Conservation (phyloP, 2,888 invertebrate genomes). For the Griposia aprilina region DNA sequence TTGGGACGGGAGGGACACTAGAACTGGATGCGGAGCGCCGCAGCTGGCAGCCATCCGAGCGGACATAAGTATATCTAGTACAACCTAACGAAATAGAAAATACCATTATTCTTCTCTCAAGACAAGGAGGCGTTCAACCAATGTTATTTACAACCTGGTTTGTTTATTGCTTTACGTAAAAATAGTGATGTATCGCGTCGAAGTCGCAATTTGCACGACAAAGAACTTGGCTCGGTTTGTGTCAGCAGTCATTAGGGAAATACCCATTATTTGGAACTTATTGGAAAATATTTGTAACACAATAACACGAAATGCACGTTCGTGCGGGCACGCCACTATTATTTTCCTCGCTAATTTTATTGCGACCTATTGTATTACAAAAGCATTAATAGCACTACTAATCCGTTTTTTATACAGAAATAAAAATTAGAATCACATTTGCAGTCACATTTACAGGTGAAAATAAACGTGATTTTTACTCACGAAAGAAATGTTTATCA, state of each 20-base stretch:
- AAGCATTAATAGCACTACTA: constrained; percentile 57
- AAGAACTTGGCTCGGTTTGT: constrained; percentile 58
- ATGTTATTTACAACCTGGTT: constrained; percentile 87
- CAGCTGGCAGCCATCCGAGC: constrained; percentile 89
- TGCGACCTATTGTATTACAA: constrained; percentile 62
- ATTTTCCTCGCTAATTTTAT: constrained; percentile 63
- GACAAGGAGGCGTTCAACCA: constrained; percentile 89
- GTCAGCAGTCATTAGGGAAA: constrained; percentile 56
- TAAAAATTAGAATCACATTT: constrained; percentile 67
- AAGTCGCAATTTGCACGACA: constrained; percentile 55
- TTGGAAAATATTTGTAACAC: constrained; percentile 56
- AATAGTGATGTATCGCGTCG: constrained; percentile 68
- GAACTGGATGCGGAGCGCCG: constrained; percentile 76
- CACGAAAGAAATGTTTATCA: constrained; percentile 68
- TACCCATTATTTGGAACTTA: constrained; percentile 56
- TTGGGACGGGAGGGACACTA: constrained; percentile 78
- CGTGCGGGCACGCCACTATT: constrained; percentile 57
- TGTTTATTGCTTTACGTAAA: constrained; percentile 83
- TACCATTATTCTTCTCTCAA: constrained; percentile 88
- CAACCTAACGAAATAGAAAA: constrained; percentile 89
- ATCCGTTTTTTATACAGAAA: constrained; percentile 58
- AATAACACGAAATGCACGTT: constrained; percentile 62
- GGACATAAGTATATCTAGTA: constrained; percentile 84
- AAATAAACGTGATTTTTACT: constrained; percentile 65
- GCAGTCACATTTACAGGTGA: constrained; percentile 63